Percentiles rank a stretch among this genome's conserved stretches.
phyloP scores from a whole-genome alignment of 2,888 invertebrate species.

The Cataglyphis altisquamis region DNA sequence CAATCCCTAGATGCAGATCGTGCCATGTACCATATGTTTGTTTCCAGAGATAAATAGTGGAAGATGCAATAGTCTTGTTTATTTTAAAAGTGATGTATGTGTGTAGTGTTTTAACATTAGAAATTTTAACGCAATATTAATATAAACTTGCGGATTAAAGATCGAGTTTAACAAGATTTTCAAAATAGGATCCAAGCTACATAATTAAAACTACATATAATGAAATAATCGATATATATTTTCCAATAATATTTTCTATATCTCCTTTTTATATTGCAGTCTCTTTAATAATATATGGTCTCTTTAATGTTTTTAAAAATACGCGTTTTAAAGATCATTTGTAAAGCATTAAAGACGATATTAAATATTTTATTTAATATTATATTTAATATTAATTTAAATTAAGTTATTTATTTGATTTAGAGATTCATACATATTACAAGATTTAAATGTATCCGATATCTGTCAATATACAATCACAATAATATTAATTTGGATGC shows the following conservation, averaged over 20 bases:
- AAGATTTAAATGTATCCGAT: not conserved
- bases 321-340: not conserved
- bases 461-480: not conserved
- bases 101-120: conserved; percentile 11
- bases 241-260: not conserved
- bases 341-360: not conserved
- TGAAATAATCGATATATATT: not conserved
- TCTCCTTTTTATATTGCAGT: not conserved
- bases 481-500: not conserved
- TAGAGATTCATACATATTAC: not conserved
- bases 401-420: not conserved
- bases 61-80: conserved; percentile 32
- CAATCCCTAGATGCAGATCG: conserved; percentile 12
- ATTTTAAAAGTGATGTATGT: conserved; percentile 23
- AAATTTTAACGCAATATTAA: conserved; percentile 12
- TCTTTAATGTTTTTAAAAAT: not conserved
- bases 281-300: not conserved
- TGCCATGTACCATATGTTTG: not conserved
- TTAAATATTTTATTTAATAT: not conserved
- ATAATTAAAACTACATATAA: conserved; percentile 3
- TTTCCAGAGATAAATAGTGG: conserved; percentile 7
- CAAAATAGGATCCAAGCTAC: conserved; percentile 31
- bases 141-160: not conserved
- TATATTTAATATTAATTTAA: too few relatives aligned
- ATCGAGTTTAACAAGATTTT: conserved; percentile 35